Conservation (phyloP, 2,888 invertebrate species). For the Mongoloraphidia duomilia region DNA sequence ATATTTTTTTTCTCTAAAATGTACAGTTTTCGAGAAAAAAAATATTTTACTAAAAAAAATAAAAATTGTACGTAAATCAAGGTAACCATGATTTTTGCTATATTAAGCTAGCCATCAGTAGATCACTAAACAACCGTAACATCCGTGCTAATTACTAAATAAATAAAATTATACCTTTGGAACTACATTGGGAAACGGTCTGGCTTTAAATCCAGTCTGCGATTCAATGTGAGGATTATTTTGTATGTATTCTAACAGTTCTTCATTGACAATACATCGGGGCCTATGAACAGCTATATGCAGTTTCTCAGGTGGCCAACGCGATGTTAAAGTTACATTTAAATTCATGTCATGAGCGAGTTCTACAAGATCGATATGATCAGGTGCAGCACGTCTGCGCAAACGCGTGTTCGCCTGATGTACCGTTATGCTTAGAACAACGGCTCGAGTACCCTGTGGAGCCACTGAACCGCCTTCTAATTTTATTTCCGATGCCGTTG, state of each 20-base stretch:
- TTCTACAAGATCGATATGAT: constrained; percentile 48
- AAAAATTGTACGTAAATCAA: no score
- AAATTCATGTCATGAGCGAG: constrained; percentile 56
- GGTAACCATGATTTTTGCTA: no score
- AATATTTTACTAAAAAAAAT: no score
- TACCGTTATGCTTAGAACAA: constrained; percentile 55
- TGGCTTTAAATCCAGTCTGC: no score
- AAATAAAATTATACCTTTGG: no score
- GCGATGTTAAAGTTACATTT: constrained; percentile 50
- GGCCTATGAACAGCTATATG: constrained; percentile 1
- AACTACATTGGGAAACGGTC: no score
- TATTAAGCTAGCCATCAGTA: no score
- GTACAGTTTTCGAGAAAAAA: no score
- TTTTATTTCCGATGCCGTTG: constrained; percentile 52
- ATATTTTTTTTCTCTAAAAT: no score
- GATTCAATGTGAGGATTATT: constrained; percentile 12
- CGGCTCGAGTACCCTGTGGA: constrained; percentile 51
- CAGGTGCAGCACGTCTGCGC: constrained; percentile 29
- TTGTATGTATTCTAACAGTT: background rate
- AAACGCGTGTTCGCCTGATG: constrained; percentile 45
- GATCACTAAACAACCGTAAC: no score
- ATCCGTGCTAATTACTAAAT: no score
- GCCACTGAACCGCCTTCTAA: constrained; percentile 56
- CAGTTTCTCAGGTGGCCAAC: constrained; percentile 1
- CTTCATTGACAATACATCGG: constrained; percentile 29